These are phyloP conservation scores for Neoaliturus tenellus DNA, from an alignment of 2,888 invertebrate genomes.

Conservation along the genomic window DNA sequence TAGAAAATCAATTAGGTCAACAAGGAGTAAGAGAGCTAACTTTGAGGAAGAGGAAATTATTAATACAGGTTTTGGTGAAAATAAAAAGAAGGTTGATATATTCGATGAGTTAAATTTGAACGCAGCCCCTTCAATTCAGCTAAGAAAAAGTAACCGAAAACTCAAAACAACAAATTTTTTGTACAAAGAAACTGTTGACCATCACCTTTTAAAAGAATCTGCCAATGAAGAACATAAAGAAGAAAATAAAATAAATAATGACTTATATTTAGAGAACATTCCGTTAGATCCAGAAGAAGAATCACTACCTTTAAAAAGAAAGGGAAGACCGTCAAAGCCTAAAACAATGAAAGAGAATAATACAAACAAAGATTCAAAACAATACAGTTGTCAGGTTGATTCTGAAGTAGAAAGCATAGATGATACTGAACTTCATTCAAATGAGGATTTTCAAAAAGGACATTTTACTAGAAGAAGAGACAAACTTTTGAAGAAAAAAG, in stretches of 20 bases:
- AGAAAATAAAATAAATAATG: background rate
- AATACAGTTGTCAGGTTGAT: too few relatives aligned
- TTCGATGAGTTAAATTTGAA: background rate
- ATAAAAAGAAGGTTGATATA: background rate
- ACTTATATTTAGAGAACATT: background rate
- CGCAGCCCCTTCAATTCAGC: background rate
- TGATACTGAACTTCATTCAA: background rate
- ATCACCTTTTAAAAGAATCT: background rate
- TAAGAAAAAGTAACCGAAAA: conserved; percentile 33
- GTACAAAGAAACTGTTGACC: background rate
- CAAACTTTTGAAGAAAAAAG: background rate
- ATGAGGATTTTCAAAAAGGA: background rate
- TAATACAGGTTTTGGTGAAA: background rate
- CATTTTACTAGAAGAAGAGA: background rate
- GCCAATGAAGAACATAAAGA: background rate
- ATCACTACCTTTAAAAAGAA: background rate
- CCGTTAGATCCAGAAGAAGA: background rate
- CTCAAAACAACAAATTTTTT: background rate
- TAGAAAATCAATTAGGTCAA: background rate
- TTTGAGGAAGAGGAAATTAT: background rate
- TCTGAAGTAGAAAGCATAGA: background rate
- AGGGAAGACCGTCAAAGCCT: conserved; percentile 20
- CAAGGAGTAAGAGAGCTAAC: background rate
- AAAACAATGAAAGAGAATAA: background rate
- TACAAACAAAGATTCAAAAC: background rate